phyloP scores from a whole-genome alignment of 2,113 vertebrate species.

The Raja brachyura region DNA sequence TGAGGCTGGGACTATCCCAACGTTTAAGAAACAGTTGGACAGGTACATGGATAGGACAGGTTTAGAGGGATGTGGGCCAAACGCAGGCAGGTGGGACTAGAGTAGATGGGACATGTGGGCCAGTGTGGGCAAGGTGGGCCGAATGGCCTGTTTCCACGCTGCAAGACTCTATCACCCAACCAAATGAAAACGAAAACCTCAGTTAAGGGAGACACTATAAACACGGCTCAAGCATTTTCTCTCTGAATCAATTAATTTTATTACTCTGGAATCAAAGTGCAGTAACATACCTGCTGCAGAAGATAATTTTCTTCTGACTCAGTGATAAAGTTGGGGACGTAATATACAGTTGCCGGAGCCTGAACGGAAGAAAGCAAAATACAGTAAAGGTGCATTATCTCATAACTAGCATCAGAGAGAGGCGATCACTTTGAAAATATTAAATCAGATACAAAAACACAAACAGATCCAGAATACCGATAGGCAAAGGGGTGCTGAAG shows the following conservation, averaged over 20 bases:
- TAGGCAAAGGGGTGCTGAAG: neutral
- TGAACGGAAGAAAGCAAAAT: conserved; percentile 42
- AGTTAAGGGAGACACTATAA: neutral
- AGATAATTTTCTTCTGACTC: conserved; percentile 69
- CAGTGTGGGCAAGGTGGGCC: too few relatives aligned
- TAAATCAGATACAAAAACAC: neutral
- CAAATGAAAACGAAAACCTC: conserved; percentile 9
- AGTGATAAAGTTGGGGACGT: conserved; percentile 76
- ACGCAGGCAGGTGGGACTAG: too few relatives aligned
- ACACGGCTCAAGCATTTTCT: neutral
- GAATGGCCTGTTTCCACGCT: too few relatives aligned
- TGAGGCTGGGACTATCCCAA: too few relatives aligned
- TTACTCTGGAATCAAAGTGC: neutral
- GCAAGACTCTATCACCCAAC: too few relatives aligned
- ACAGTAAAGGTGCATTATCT: neutral
- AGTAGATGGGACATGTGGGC: too few relatives aligned
- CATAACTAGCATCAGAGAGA: neutral
- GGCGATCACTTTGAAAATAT: neutral
- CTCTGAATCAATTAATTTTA: neutral
- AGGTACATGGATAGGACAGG: too few relatives aligned
- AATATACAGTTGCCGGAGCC: conserved; percentile 69
- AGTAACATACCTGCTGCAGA: conserved; percentile 59
- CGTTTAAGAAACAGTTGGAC: too few relatives aligned
- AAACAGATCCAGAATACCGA: too few relatives aligned
- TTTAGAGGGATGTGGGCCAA: too few relatives aligned